Base-by-base conservation (phyloP, 2,113 vertebrate species). In the Pseudopodoces humilis region DNA sequence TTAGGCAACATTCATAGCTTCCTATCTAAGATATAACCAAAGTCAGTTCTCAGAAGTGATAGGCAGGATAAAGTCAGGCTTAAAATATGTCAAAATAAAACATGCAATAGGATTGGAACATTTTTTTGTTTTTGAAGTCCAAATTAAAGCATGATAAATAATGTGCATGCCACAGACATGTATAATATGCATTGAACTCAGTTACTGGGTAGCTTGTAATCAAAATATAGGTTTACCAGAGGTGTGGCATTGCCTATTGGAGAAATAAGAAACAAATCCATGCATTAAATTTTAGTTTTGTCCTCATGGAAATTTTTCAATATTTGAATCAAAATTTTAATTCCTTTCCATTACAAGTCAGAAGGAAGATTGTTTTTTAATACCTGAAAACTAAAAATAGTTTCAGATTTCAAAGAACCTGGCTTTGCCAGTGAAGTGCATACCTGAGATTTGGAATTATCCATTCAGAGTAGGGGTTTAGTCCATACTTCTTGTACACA, bases 151-250 rank as follows among this genome's bases (percentile, higher is more conserved):
- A 10, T n/a, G 67, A 75, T 24, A 4, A 41, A 13, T 50, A 69
- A 2, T 30, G 37, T 22, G 4, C 25, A 35, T 52, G 20, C 6
- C 12, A 30, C 1, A 1, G 33, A 52, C 4, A 23, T 11, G 1
- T 22, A 33, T 28, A 62, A 47, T 37, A 59, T 21, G 3, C 12
- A 39, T 10, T 71, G 9, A 83, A 64, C 23, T 62, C 15, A 31
- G 15, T 44, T 71, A 52, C 9, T 76, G 24, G 22, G 24, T n/a
- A 68, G 11, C 12, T 55, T 67, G 31, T 59, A 69, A 6, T 28
- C 2, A n/a, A 49, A 24, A 67, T 35, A n/a, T 0, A 59, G 8
- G 16, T 65, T 70, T 91, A 50, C 21, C 10, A 37, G 30, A 30
- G 28, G 4, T 53, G 13, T 83, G 4, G 4, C 17, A 25, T 85